Conservation (phyloP, 2,113 vertebrate genomes). For the Poicephalus gulielmi region DNA sequence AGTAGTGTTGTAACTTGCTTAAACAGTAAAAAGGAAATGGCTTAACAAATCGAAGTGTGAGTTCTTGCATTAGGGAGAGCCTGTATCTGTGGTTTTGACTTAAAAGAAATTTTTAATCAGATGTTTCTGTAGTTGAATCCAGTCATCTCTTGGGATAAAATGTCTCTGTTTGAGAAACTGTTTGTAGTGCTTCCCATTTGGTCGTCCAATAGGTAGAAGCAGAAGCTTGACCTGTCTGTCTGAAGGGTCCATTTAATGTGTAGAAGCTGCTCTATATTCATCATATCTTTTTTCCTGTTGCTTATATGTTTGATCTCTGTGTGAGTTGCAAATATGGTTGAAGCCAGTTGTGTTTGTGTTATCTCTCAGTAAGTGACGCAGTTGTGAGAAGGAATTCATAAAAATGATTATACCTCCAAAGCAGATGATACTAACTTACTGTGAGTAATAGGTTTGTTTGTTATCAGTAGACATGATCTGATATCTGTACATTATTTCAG, state of each 20-base stretch:
- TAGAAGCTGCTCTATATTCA: conserved; percentile 42
- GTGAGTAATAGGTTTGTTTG: conserved; percentile 11
- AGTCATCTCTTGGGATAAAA: conserved; percentile 16
- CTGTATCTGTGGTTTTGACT: conserved; percentile 14
- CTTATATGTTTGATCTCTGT: conserved; percentile 33
- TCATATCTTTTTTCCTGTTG: not conserved
- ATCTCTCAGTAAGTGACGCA: not conserved
- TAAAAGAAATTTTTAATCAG: conserved; percentile 38
- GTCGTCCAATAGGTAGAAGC: not conserved
- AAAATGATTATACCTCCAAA: conserved; percentile 3
- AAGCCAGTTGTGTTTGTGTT: conserved; percentile 36
- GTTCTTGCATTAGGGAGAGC: not conserved
- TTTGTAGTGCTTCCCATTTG: not conserved
- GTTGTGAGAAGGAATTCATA: conserved; percentile 49
- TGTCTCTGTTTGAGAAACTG: not conserved
- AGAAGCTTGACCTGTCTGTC: not conserved
- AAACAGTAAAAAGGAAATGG: conserved; percentile 11
- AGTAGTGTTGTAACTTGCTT: conserved; percentile 12
- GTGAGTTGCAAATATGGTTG: not conserved
- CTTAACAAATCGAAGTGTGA: not conserved
- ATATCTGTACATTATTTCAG: not conserved
- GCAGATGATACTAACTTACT: not conserved
- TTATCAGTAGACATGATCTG: not conserved
- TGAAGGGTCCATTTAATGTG: not conserved
- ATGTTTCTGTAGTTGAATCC: conserved; percentile 35